A percentile compares a stretch with the other conserved stretches of the same genome.
Conservation (phyloP, 2,797 vertebrate species). For the Cephalopachus bancanus region DNA sequence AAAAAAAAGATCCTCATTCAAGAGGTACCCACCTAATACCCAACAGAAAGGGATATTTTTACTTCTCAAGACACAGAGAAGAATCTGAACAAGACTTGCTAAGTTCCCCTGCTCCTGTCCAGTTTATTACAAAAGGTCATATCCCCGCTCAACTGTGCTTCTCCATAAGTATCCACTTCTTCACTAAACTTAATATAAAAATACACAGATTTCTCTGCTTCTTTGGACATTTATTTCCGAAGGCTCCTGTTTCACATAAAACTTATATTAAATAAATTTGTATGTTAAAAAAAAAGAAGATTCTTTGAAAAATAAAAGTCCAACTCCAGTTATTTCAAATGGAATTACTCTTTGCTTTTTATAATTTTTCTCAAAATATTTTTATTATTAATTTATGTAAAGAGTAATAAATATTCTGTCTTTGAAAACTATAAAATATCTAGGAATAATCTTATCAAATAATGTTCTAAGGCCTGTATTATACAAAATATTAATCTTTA, state of each 20-base stretch:
- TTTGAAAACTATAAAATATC: constrained; percentile 12
- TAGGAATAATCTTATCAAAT: constrained; percentile 20
- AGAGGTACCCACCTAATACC: no score
- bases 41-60: no score
- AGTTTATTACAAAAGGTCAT: neutral
- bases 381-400: neutral
- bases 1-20: no score
- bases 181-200: neutral
- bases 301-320: constrained; percentile 17
- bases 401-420: neutral
- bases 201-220: neutral
- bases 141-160: neutral
- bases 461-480: neutral
- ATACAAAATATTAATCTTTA: neutral
- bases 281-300: neutral
- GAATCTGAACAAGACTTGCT: neutral
- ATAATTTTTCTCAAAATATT: neutral
- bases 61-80: neutral
- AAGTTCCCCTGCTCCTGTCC: neutral
- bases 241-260: neutral
- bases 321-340: neutral
- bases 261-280: neutral
- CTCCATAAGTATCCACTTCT: neutral
- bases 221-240: neutral
- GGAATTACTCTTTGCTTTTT: neutral